Base-by-base conservation (phyloP, 2,888 invertebrate genomes). In the Drosophila cracens region DNA sequence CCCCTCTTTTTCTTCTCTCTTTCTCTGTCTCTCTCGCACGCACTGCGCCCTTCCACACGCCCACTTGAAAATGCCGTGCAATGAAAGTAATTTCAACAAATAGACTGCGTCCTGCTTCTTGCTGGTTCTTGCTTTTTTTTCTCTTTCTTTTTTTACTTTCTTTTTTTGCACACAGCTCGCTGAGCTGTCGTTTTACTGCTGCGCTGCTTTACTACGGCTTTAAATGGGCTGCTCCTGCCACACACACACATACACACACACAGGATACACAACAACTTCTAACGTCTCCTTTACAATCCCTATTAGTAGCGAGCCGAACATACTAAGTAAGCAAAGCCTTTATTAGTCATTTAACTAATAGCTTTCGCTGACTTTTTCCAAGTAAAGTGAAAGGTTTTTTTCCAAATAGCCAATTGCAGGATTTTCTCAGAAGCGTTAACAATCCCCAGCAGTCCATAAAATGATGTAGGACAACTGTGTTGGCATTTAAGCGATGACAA, bases 11-110 rank as follows among this genome's bases (percentile, higher is more conserved):
- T 4, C 13, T 13, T 3, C 18, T 60, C 57, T 38, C 48, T 46
- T 2, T n/a, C 40, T 40, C 46, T 13, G 57, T 58, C 60, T 67
- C 38, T 54, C 38, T 49, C 52, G 21, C 27, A 13, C 69, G 61
- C n/a, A 2, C 10, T 40, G 40, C 61, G 65, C 40, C 60, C 49
- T 51, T 49, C n/a, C 31, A 36, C 59, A 59, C 49, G 68, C 67
- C 69, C 81, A 76, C 83, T 83, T 70, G 83, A 70, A 78, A 73
- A 63, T 67, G 81, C 83, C 74, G 74, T 90, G 86, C 88, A 87
- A 90, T 86, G 89, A 90, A 90, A 89, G 87, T 89, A 90, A 87
- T 90, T 87, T 89, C 80, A 63, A 81, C 76, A 90, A 87, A 87
- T 81, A 87, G 87, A 87, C 87, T 87, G 65, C 63, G 76, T 51